Base-by-base conservation (phyloP, 1,140 invertebrate species). In the Drosophila nasuta region DNA sequence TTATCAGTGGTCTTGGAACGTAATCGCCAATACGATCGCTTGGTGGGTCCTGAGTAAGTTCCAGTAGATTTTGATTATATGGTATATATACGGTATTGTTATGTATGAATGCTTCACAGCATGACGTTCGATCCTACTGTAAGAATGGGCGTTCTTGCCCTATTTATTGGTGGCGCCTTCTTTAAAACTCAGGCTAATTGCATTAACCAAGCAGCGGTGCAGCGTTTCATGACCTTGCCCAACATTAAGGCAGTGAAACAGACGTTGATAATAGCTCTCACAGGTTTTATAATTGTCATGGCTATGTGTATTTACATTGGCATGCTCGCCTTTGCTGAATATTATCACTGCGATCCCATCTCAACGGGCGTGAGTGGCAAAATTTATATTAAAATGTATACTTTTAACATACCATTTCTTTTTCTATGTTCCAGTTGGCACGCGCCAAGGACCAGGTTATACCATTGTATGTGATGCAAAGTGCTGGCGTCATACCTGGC, bases 131-230 rank as follows among this genome's bases (percentile, higher is more conserved):
- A 97, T 93, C 96, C 96, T 1, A 95, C 94, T 5, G 94, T 94
- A 1, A 93, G 96, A 38, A 96, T 97, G 86, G 95, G 96, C 2
- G 91, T 96, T 1, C 96, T 96, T 95, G 94, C 95, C 0, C 94
- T 97, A 11, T 91, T 96, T 49, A 92, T 98, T 75, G 97, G 97
- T 0, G 96, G 96, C 0, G 95, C 95, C 80, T 93, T 97, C 25
- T 97, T 96, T 70, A 96, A 95, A 94, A 94, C 96, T 0, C 94
- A 96, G 56, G 95, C 96, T 59, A 97, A 97, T 89, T 95, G 96
- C n/a, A 96, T 97, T 20, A 97, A 97, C 93, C 97, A 98, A 93
- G 95, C 96, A 8, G 96, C 96, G 93, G 95, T 98, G 0, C 97
- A 98, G 82, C 93, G 97, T 43, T 97, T 97, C 77, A 95, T 96